phyloP scores from a whole-genome alignment of 2,888 invertebrate species.

The Meiosimyza platycephala region DNA sequence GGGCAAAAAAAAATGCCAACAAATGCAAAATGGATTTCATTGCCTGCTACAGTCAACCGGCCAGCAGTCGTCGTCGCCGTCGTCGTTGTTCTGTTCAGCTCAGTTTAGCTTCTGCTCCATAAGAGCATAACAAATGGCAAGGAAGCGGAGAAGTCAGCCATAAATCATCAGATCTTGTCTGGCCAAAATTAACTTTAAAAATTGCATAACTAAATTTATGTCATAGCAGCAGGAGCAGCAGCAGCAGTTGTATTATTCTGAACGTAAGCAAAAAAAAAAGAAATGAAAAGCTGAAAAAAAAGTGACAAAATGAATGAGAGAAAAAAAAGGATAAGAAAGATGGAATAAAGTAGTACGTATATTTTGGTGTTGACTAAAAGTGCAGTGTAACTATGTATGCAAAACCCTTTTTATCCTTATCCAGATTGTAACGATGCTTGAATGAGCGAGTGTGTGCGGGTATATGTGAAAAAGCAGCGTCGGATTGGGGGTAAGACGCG shows the following conservation, averaged over 20 bases:
- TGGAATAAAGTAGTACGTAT: background rate
- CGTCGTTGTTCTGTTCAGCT: background rate
- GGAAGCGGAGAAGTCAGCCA: slow-evolving; percentile 26
- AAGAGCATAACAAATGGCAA: slow-evolving; percentile 18
- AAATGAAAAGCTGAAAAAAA: background rate
- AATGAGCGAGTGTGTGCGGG: background rate
- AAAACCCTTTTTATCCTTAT: slow-evolving; percentile 19
- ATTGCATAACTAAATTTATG: slow-evolving; percentile 37
- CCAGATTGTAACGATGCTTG: slow-evolving; percentile 1
- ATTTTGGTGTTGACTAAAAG: background rate
- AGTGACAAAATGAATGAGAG: background rate
- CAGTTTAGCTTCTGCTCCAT: background rate
- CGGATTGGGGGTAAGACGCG: no score
- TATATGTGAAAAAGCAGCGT: background rate
- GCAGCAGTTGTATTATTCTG: background rate
- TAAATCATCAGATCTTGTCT: slow-evolving; percentile 34
- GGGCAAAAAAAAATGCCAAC: slow-evolving; percentile 14
- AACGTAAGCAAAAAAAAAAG: background rate
- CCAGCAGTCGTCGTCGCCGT: background rate
- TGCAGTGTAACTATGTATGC: slow-evolving; percentile 3
- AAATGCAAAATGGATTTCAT: slow-evolving; percentile 18
- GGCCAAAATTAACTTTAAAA: slow-evolving; percentile 36
- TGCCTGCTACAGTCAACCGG: background rate
- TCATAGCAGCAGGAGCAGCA: slow-evolving; percentile 23
- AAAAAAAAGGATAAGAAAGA: background rate